Evolutionary conservation across 2,113 vertebrate species (phyloP).

Genomic region (Aegotheles bennettii): DNA sequence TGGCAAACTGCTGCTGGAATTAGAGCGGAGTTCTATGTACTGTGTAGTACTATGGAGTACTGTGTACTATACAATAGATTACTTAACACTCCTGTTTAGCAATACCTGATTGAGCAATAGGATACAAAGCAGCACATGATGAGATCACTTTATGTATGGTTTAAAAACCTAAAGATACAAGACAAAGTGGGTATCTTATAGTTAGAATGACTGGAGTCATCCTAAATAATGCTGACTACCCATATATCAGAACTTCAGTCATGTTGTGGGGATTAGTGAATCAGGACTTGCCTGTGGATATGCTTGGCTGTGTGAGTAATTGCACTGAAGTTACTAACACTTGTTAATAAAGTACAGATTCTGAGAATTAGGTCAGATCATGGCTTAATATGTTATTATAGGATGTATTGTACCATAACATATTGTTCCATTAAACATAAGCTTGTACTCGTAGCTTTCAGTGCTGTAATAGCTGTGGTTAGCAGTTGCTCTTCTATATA

Average conservation of each 20-base stretch:
- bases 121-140: neutral
- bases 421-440: neutral
- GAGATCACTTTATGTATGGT: neutral
- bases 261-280: neutral
- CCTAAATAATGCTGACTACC: neutral
- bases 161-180: neutral
- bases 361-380: conserved; percentile 38
- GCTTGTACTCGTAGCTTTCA: neutral
- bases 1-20: neutral
- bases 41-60: neutral
- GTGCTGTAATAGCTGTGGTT: neutral
- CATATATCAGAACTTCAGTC: neutral
- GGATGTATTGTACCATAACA: neutral
- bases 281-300: neutral
- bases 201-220: neutral
- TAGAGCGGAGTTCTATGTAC: neutral
- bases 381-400: neutral
- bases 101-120: neutral
- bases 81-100: neutral
- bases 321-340: neutral
- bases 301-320: neutral
- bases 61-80: neutral
- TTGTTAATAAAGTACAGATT: neutral
- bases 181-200: neutral
- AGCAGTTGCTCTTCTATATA: neutral